Conservation (phyloP, 2,888 invertebrate species). For the Agriotes lineatus region DNA sequence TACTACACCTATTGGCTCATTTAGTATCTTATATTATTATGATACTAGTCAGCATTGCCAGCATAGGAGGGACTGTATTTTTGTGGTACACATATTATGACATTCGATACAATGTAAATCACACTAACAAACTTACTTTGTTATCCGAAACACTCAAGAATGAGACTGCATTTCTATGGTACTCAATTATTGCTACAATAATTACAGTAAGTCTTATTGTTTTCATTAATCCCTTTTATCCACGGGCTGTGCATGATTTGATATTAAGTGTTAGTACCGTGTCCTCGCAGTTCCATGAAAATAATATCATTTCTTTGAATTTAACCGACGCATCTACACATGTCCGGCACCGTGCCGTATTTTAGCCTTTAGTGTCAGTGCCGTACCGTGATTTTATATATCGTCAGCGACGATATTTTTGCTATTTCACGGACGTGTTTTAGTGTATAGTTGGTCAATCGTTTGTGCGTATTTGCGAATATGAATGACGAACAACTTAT, state of each 20-base stretch:
- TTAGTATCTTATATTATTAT: conserved; percentile 91
- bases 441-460: no score
- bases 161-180: conserved; percentile 86
- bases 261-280: neutral
- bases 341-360: no score
- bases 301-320: no score
- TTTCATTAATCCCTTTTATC: conserved; percentile 43
- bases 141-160: conserved; percentile 86
- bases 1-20: conserved; percentile 86
- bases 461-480: no score
- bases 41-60: conserved; percentile 80
- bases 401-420: no score
- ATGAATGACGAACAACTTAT: no score
- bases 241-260: neutral
- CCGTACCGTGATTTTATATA: no score
- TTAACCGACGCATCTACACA: no score
- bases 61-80: conserved; percentile 81
- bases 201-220: conserved; percentile 83
- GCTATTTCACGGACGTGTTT: no score
- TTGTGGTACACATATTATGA: conserved; percentile 92
- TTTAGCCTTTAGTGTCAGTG: no score
- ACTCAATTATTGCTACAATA: conserved; percentile 88
- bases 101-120: conserved; percentile 75
- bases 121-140: conserved; percentile 66
- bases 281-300: no score